Base-by-base conservation (phyloP, 2,113 vertebrate species). In the Ceratotherium simum region DNA sequence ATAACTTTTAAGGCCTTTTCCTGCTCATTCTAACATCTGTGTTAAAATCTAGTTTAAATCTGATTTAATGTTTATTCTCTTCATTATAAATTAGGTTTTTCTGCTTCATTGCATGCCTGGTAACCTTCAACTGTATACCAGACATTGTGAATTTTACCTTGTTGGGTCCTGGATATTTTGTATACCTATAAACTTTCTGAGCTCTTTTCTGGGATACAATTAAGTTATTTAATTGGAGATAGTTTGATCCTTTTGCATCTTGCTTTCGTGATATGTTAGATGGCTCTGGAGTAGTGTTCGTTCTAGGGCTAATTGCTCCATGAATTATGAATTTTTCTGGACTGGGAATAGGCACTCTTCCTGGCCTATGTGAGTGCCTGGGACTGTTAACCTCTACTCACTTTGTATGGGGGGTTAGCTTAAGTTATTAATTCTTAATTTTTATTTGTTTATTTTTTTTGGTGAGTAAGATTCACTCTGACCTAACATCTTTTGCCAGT, bases 21-120 rank as follows among this genome's bases (percentile, higher is more conserved):
- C 33, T 87, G 46, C 25, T 29, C 18, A 23, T 80, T 76, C 58
- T 58, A 36, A 13, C 36, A 29, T n/a, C 42, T 81, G 7, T 62
- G 54, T 81, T 79, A 80, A 72, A n/a, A 67, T 81, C 90, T 75
- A 31, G 36, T 48, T 92, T 96, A 62, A 73, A 75, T 92, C 64
- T 88, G 75, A 60, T 69, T 75, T 65, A n/a, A 69, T 86, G 42
- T 56, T 73, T 58, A 76, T 58, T 75, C 23, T 80, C 42, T 67
- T 85, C 48, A 48, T 82, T 82, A 69, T 67, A 56, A 64, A 33
- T 73, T 96, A 46, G 62, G 25, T 73, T 96, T 75, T 92, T 12
- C 48, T 96, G 31, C 20, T 81, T 65, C 69, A 84, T 86, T 56
- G 67, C 20, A 48, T 82, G 25, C 27, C 60, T 60, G 13, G 18